These are phyloP conservation scores for Carollia perspicillata DNA, from an alignment of 2,113 vertebrate species.

Conservation along the genomic window DNA sequence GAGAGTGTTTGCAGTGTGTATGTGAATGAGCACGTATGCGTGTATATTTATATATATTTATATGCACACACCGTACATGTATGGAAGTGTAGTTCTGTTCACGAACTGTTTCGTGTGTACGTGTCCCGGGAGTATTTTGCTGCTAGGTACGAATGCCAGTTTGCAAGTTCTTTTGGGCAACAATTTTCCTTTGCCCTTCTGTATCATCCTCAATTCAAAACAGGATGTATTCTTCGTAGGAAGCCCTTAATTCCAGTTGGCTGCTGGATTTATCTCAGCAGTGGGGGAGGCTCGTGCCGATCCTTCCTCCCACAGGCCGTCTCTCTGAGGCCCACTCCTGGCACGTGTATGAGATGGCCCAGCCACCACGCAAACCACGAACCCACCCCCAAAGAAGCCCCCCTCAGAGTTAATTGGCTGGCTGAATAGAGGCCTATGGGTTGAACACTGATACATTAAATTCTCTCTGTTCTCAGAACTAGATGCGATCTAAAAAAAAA, in stretches of 20 bases:
- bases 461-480: not conserved
- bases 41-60: not conserved
- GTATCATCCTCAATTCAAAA: not conserved
- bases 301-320: rapidly evolving
- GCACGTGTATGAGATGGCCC: not conserved
- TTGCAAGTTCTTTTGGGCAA: not conserved
- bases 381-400: not conserved
- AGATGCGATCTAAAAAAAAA: not conserved
- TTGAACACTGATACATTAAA: not conserved
- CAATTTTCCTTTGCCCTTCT: not conserved
- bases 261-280: not conserved
- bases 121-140: not conserved
- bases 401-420: not conserved
- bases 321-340: not conserved
- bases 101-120: not conserved
- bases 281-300: not conserved
- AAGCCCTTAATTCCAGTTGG: not conserved
- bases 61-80: too few relatives aligned
- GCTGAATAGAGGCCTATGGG: not conserved
- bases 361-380: not conserved
- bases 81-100: not conserved
- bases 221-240: not conserved
- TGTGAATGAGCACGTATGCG: not conserved
- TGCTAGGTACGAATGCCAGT: not conserved
- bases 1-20: not conserved